These are phyloP conservation scores for Gallirallus australis DNA, from an alignment of 2,797 vertebrate species.

Conservation along the genomic window DNA sequence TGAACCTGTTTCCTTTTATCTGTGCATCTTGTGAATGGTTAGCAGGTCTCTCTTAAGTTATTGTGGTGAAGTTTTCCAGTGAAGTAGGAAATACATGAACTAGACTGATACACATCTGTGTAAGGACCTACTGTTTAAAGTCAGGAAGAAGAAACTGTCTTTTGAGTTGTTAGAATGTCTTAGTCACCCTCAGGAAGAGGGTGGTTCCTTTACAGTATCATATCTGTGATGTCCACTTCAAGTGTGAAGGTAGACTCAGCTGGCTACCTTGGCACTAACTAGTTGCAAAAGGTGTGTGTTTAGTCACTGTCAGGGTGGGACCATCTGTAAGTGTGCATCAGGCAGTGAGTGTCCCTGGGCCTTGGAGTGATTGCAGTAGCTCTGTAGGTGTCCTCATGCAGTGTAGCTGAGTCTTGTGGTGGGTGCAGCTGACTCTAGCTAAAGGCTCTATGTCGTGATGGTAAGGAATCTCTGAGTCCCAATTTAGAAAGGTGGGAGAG, in stretches of 20 bases:
- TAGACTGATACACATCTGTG: fast-evolving
- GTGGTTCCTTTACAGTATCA: background rate
- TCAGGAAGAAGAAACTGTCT: background rate
- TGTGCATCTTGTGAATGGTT: background rate
- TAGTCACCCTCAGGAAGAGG: background rate
- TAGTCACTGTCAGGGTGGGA: background rate
- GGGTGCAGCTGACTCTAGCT: background rate
- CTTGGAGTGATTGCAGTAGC: background rate
- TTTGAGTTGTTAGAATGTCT: background rate
- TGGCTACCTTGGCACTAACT: background rate
- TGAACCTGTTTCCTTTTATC: background rate
- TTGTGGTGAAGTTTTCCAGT: background rate
- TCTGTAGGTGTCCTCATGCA: fast-evolving
- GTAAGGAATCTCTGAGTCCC: background rate
- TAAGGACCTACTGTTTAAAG: background rate
- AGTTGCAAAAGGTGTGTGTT: background rate
- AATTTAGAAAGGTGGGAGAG: fast-evolving
- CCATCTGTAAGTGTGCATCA: background rate
- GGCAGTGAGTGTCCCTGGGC: background rate
- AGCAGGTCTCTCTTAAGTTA: background rate
- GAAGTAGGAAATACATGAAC: background rate
- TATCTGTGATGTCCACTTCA: background rate
- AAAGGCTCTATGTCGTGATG: background rate
- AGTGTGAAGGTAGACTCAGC: background rate
- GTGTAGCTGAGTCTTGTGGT: background rate